Evolutionary conservation across 1,140 invertebrate species (phyloP).

Genomic region (Sinella curviseta): DNA sequence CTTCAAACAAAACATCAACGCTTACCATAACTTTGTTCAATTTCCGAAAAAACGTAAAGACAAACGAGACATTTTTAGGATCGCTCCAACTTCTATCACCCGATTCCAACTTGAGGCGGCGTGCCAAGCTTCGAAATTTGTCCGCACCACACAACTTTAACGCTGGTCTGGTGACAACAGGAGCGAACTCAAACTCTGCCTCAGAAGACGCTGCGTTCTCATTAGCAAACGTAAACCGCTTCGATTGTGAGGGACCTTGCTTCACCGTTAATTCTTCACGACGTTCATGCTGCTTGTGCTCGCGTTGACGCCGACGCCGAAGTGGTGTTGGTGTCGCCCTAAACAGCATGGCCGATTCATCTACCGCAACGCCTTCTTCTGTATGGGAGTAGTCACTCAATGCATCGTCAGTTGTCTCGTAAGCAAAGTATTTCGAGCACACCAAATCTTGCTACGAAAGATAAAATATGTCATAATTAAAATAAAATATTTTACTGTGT

Average conservation of each 20-base stretch:
- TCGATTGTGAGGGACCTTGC: neutral
- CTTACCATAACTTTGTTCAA: slow-evolving; percentile 6
- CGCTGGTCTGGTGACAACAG: neutral
- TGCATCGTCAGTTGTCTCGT: neutral
- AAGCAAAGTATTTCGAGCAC: neutral
- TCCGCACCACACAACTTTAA: neutral
- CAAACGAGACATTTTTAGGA: neutral
- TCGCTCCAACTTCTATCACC: neutral
- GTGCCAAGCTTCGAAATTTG: neutral
- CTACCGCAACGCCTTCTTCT: neutral
- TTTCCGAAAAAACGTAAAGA: slow-evolving; percentile 5
- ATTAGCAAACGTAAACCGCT: neutral
- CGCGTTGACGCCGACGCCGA: neutral
- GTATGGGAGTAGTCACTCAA: neutral
- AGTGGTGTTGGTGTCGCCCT: neutral
- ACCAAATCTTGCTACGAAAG: neutral
- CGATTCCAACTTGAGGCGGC: neutral
- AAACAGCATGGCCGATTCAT: neutral
- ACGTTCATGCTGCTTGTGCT: neutral
- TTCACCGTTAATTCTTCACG: neutral
- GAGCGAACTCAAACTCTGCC: neutral
- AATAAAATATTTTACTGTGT: too few relatives aligned
- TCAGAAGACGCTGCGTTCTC: neutral
- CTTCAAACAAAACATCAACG: neutral
- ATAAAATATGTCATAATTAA: neutral